phyloP scores from a whole-genome alignment of 2,797 vertebrate genomes.

The Echeneis naucrates region DNA sequence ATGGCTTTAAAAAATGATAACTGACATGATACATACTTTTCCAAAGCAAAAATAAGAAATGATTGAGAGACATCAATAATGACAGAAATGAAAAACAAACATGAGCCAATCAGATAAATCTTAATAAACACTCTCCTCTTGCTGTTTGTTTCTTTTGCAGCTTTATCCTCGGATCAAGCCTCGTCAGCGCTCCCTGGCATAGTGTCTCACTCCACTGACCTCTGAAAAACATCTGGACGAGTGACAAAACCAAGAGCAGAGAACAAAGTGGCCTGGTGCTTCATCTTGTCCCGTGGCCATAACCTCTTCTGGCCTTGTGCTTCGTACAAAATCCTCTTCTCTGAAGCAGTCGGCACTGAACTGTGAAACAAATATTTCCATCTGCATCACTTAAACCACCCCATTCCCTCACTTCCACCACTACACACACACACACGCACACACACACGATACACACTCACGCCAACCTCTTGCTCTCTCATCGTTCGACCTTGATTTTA shows the following conservation, averaged over 20 bases:
- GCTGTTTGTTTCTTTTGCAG: constrained; percentile 76
- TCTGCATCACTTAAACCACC: constrained; percentile 7
- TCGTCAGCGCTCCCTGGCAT: constrained; percentile 95
- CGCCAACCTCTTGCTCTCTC: constrained; percentile 29
- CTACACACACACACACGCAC: constrained; percentile 41
- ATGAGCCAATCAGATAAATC: background rate
- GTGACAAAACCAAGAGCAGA: constrained; percentile 65
- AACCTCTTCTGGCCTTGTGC: constrained; percentile 52
- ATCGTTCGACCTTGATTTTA: constrained; percentile 51
- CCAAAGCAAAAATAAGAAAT: background rate
- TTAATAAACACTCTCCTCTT: background rate
- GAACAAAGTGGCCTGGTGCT: constrained; percentile 75
- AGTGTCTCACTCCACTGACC: constrained; percentile 60
- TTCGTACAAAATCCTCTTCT: constrained; percentile 62
- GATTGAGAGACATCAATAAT: background rate
- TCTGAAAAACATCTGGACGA: constrained; percentile 64
- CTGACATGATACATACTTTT: background rate
- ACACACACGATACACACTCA: background rate
- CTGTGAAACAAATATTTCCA: constrained; percentile 59
- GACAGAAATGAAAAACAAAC: background rate
- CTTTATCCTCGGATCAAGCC: constrained; percentile 98
- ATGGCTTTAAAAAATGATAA: background rate
- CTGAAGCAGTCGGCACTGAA: constrained; percentile 69
- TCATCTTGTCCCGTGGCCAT: constrained; percentile 64
- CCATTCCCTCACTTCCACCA: too few relatives aligned